Percentiles rank a stretch among this genome's conserved stretches.
Conservation (phyloP, 2,797 vertebrate species). For the Dryobates pubescens region DNA sequence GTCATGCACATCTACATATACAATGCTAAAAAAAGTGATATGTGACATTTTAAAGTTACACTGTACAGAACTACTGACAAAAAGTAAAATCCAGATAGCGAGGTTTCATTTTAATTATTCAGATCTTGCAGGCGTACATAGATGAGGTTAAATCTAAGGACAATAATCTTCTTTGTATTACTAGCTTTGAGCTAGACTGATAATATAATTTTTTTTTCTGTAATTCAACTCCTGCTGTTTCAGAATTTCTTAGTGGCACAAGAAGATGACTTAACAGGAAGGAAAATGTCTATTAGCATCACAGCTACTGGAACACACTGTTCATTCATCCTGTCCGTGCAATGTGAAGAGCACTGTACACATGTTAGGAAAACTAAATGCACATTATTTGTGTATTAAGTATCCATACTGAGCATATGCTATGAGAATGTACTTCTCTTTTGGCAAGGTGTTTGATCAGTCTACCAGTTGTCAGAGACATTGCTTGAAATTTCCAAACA, state of each 20-base stretch:
- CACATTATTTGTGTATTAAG: not conserved
- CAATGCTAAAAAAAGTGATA: not conserved
- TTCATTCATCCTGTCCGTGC: not conserved
- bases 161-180: not conserved
- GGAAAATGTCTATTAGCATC: not conserved
- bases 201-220: not conserved
- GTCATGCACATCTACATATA: not conserved
- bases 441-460: not conserved
- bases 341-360: rapidly evolving
- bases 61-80: not conserved
- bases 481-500: not conserved
- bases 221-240: not conserved
- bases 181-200: not conserved
- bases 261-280: not conserved
- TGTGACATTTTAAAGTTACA: not conserved
- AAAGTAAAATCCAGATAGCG: not conserved
- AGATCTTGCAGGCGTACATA: not conserved
- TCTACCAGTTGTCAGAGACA: not conserved
- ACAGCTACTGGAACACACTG: not conserved
- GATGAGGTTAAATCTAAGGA: not conserved
- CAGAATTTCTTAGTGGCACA: not conserved
- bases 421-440: not conserved
- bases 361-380: not conserved
- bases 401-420: not conserved
- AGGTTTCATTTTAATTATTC: not conserved